phyloP scores from a whole-genome alignment of 2,888 invertebrate genomes.

The Zaprionus bogoriensis region DNA sequence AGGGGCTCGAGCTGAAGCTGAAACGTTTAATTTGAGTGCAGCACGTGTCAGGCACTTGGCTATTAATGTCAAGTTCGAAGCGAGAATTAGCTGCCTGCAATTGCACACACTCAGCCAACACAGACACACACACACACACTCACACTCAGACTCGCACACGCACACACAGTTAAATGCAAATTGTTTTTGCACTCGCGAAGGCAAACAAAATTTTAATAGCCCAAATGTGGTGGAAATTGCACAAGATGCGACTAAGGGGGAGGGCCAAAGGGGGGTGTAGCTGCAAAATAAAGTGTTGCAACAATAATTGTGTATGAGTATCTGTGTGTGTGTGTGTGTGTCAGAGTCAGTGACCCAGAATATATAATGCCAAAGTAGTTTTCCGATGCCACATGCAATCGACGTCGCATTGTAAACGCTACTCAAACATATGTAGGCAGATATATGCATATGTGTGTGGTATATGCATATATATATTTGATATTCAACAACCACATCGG shows the following conservation, averaged over 20 bases:
- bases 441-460: too few species aligned
- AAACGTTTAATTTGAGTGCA: conserved; percentile 48
- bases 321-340: conserved; percentile 25
- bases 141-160: background rate
- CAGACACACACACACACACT: conserved; percentile 15
- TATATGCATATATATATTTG: conserved; percentile 44
- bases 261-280: conserved; percentile 16
- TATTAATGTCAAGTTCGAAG: conserved; percentile 72
- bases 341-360: conserved; percentile 72
- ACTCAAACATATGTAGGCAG: background rate
- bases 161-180: conserved; percentile 52
- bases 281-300: conserved; percentile 39
- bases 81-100: conserved; percentile 50
- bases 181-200: conserved; percentile 49
- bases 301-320: conserved; percentile 21
- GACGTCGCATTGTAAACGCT: conserved; percentile 36
- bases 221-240: conserved; percentile 54
- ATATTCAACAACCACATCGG: conserved; percentile 4
- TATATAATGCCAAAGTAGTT: conserved; percentile 70
- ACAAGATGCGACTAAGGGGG: conserved; percentile 12
- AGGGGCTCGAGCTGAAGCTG: too few species aligned
- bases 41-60: conserved; percentile 57
- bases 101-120: conserved; percentile 10
- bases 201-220: conserved; percentile 57
- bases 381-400: conserved; percentile 37